Conservation (phyloP, 2,888 invertebrate genomes). For the Endomychus coccineus region DNA sequence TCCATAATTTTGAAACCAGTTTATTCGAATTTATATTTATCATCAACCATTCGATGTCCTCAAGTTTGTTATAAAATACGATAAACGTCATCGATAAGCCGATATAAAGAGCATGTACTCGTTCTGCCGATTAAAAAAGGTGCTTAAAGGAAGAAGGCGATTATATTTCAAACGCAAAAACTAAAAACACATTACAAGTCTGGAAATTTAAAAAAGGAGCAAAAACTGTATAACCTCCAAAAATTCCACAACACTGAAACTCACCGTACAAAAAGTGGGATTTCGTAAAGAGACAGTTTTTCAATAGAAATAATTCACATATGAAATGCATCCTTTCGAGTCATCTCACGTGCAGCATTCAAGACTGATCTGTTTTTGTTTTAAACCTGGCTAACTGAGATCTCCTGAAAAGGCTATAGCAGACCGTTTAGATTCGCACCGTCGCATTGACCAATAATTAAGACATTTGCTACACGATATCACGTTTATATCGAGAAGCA, state of each 20-base stretch:
- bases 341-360: conserved; percentile 38
- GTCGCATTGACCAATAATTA: conserved; percentile 42
- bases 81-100: too few species aligned
- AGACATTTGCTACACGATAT: conserved; percentile 44
- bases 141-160: conserved; percentile 14
- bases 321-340: conserved; percentile 28
- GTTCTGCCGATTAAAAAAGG: too few species aligned
- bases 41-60: too few species aligned
- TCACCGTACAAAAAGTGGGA: conserved; percentile 31
- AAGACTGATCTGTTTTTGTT: conserved; percentile 38
- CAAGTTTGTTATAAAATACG: too few species aligned
- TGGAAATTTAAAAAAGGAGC: conserved; percentile 23
- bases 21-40: too few species aligned
- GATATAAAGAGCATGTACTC: too few species aligned
- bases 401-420: conserved; percentile 44
- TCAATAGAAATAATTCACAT: conserved; percentile 42
- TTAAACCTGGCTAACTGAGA: conserved; percentile 36
- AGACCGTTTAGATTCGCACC: conserved; percentile 45
- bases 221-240: conserved; percentile 27
- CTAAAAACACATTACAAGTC: conserved; percentile 20
- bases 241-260: conserved; percentile 40
- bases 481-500: conserved; percentile 44
- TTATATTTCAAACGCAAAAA: conserved; percentile 16
- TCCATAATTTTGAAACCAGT: too few species aligned
- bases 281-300: conserved; percentile 29